A percentile compares a stretch with the other conserved stretches of the same genome.
phyloP scores from a whole-genome alignment of 2,113 vertebrate genomes.

The Perca schrenkii region DNA sequence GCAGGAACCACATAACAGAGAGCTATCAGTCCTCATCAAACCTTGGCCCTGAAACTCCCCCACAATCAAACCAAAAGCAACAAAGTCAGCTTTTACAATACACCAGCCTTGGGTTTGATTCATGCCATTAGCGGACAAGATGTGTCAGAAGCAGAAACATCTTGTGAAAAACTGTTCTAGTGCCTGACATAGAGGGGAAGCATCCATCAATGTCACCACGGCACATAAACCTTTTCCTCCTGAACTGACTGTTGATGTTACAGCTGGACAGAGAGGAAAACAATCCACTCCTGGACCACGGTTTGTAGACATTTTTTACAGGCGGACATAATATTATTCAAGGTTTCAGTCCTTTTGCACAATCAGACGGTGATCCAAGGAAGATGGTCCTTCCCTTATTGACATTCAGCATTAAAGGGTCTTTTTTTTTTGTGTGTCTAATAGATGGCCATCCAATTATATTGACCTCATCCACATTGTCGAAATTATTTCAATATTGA shows the following conservation, averaged over 20 bases:
- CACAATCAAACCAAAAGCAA: not conserved
- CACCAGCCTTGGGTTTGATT: not conserved
- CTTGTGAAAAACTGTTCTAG: slow-evolving; percentile 10
- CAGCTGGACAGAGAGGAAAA: slow-evolving; percentile 19
- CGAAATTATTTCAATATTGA: no score
- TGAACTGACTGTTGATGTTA: slow-evolving; percentile 8
- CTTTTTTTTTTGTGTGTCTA: no score
- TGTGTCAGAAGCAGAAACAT: slow-evolving; percentile 7
- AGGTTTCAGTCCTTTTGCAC: not conserved
- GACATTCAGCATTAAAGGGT: slow-evolving; percentile 24
- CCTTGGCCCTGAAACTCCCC: not conserved
- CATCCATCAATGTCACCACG: slow-evolving; percentile 29
- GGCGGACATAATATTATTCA: slow-evolving; percentile 28
- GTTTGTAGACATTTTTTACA: slow-evolving; percentile 16
- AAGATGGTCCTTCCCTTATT: slow-evolving; percentile 57
- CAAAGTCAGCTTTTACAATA: not conserved
- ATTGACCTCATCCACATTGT: no score
- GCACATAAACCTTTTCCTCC: slow-evolving; percentile 24
- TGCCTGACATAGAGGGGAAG: not conserved
- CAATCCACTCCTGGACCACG: not conserved
- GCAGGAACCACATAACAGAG: not conserved
- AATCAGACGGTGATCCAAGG: slow-evolving; percentile 54
- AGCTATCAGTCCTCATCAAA: not conserved
- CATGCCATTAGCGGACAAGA: not conserved
- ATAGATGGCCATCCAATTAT: no score